These are phyloP conservation scores for Lanius collurio DNA, from an alignment of 2,113 vertebrate genomes.

Conservation along the genomic window DNA sequence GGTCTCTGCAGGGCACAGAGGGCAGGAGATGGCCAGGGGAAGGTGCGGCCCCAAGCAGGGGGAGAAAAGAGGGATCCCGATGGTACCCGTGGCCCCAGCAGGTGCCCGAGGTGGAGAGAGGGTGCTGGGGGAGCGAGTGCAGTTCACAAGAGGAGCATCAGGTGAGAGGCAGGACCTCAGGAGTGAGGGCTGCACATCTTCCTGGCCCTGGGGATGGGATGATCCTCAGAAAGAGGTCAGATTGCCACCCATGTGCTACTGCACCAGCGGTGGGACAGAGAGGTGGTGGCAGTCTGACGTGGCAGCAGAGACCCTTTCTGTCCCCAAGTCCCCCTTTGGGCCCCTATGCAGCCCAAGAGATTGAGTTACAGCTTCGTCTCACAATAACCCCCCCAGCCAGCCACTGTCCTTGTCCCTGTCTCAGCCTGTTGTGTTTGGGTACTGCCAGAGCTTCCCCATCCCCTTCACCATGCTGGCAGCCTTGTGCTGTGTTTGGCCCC, in stretches of 20 bases:
- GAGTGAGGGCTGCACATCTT: neutral
- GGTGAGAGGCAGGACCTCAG: neutral
- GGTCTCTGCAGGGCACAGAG: neutral
- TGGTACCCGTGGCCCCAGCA: fast-evolving
- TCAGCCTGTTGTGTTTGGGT: neutral
- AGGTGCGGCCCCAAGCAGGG: neutral
- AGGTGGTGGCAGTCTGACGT: neutral
- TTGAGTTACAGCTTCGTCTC: neutral
- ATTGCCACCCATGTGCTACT: neutral
- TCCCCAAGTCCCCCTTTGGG: neutral
- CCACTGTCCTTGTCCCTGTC: neutral
- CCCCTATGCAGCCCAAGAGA: fast-evolving
- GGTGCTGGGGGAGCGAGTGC: neutral
- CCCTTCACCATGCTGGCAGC: fast-evolving
- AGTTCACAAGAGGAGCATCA: no score
- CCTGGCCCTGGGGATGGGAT: no score
- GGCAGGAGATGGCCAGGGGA: neutral
- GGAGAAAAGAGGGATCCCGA: fast-evolving
- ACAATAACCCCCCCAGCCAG: fast-evolving
- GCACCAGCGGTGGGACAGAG: neutral
- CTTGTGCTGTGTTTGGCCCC: neutral
- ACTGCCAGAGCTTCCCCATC: neutral
- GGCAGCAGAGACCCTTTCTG: neutral
- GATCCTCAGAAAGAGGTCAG: neutral
- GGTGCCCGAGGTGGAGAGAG: neutral